Base-by-base conservation (phyloP, 64 coral and sea anemone species). In the Astreopora myriophthalma region DNA sequence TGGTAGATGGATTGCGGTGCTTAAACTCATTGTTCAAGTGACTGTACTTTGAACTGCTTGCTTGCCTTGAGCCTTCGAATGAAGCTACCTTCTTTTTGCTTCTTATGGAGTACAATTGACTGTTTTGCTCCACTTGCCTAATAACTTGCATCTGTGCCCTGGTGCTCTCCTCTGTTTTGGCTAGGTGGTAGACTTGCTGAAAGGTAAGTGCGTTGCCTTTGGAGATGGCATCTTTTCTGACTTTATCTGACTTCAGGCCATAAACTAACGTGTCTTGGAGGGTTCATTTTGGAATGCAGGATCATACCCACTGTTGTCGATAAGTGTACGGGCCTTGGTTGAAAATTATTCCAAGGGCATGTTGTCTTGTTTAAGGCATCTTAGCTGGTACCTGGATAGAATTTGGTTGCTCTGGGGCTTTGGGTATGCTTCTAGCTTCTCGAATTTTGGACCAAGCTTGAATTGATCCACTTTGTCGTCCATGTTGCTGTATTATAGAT, bases 371-470 rank as follows among this genome's bases (percentile, higher is more conserved):
- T 51, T 90, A 3, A 90, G 74, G 26, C n/a, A 90, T 44, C 74
- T 74, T 17, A 90, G 64, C 48, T 49, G 73, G 30, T 75, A 90
- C 63, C 72, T 89, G 13, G 87, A 73, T 44, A 89, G 72, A 28
- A 76, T 69, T 22, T 90, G 88, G 36, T 90, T 89, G 40, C 76
- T 79, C 64, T 90, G 71, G 34, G 75, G 88, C 64, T 90, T 78
- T 65, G 75, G 80, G 58, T 90, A 90, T 35, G 73, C 74, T 27
- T 90, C 88, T 11, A 90, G 30, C 8, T 79, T 34, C 27, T 38
- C 22, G 14, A 90, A 79, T 66, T 80, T 76, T 3, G 73, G 88
- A 13, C 28, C 37, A 13, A 79, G 29, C 27, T 90, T 79, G 19
- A 90, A 57, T 20, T 38, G 61, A 35, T 90, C 88, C 19, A 1